Base-by-base conservation (phyloP, 2,888 invertebrate species). In the Ashinkailepas kermadecensis region DNA sequence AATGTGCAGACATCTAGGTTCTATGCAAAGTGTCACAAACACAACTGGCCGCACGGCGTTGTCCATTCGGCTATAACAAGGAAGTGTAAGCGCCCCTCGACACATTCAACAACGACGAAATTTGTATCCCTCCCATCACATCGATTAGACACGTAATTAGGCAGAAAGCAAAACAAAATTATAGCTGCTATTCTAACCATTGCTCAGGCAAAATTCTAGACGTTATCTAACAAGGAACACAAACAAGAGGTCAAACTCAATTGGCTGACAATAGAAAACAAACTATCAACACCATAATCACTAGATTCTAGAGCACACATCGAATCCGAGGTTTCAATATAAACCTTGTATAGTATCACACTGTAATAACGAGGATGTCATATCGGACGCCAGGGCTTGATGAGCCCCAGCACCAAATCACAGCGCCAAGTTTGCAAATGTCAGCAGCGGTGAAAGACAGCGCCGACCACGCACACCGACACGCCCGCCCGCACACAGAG, bases 161-260 rank as follows among this genome's bases (percentile, higher is more conserved):
- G 74, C 74, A 74, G 54, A 25, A 74, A 74, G 74, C 74, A 54
- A 54, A 74, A 39, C 39, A 39, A 39, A 74, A 74, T 11, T 54
- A 74, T 74, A 74, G 74, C 74, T 18, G 18, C 74, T 74, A 74
- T 74, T 74, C 74, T 74, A 74, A 74, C 74, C 74, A 74, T 74
- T 13, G 74, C 74, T 74, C 74, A 74, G 54, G 74, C 74, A 74
- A 18, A 65, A 54, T 11, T 74, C 74, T 74, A 74, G 18, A 74
- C 74, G 25, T 74, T 74, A 39, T 74, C 74, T 74, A 74, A 74
- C 54, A 54, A 18, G 54, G 74, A 23, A 74, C 74, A 74, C 74
- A 74, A 3, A 0, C 15, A 59, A 59, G 18, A 74, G 54, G 18
- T 74, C 15, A 54, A 54, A 67, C 25, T 25, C 4, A 25, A 13